Evolutionary conservation across 1,140 invertebrate genomes (phyloP).

Genomic region (Mamestra configurata): DNA sequence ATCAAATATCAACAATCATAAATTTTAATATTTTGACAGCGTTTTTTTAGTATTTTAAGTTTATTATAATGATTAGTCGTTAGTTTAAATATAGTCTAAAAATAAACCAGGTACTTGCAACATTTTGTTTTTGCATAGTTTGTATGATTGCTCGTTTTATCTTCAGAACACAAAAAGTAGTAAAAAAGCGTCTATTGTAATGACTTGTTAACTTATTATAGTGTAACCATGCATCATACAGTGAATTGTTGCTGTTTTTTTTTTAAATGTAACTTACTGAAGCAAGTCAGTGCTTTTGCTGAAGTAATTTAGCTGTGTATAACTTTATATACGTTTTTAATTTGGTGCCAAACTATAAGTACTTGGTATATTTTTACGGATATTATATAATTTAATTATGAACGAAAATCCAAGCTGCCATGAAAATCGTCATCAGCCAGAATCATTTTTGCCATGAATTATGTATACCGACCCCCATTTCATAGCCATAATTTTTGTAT

Average conservation of each 20-base stretch:
- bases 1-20: constrained; percentile 60
- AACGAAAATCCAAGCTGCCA: constrained; percentile 62
- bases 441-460: constrained; percentile 58
- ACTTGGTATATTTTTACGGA: constrained; percentile 56
- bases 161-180: background rate
- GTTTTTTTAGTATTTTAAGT: constrained; percentile 68
- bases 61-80: constrained; percentile 64
- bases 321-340: constrained; percentile 8
- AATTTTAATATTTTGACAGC: constrained; percentile 67
- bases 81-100: constrained; percentile 65
- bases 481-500: constrained; percentile 53
- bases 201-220: background rate
- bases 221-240: background rate
- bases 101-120: constrained; percentile 46
- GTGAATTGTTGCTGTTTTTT: background rate
- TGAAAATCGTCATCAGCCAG: constrained; percentile 55
- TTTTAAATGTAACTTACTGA: background rate
- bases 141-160: background rate
- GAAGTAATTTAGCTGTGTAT: constrained; percentile 4
- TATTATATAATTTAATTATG: constrained; percentile 49
- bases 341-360: constrained; percentile 47
- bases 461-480: constrained; percentile 37
- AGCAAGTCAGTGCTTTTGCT: background rate
- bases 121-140: constrained; percentile 3
- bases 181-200: background rate